Evolutionary conservation across 2,888 invertebrate species (phyloP), one percentile per base, ranked within the genome.

Genomic region (Aporophyla lueneburgensis): DNA sequence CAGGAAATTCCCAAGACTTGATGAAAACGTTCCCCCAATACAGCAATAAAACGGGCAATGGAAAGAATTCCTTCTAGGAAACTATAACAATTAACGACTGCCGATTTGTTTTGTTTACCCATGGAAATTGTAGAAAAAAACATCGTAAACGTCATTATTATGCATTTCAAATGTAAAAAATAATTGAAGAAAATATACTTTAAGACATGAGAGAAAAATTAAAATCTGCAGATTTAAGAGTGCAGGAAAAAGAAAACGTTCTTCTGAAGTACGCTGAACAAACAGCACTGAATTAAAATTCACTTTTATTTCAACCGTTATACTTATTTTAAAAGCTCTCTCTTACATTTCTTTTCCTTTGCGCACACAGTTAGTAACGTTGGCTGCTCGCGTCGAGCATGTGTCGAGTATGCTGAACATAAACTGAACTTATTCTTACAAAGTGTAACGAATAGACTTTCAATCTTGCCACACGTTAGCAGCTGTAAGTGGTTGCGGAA

Each of bases 381-480:
- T 33, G 56, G 54, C 19, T 46, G 63, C 56, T 53, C 5, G 58
- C 58, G 56, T 53, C 58, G 21, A 76, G 74, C 74, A 33, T 53
- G n/a, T 40, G 46, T 27, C 3, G 14, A 79, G 81, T 27, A 27
- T 14, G 67, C 33, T 63, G n/a, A 43, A 80, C 66, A 74, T 21
- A 19, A 78, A 61, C 49, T 78, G 19, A 49, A 66, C 49, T 73
- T 66, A 61, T 78, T 73, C 54, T 74, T 59, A 61, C 12, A 27
- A 74, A 74, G 54, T 61, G 54, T 80, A 80, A 67, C 67, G 67
- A 78, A 62, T 53, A 53, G 43, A 72, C 27, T 65, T 33, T 43
- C 49, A 49, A 59, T 51, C 54, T 66, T 66, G 66, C 59, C 74
- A 62, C 27, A 54, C 54, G 74, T 61, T 21, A 12, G 19, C 14